Evolutionary conservation across 2,888 invertebrate species (phyloP).

Genomic region (Rotaria sp.): DNA sequence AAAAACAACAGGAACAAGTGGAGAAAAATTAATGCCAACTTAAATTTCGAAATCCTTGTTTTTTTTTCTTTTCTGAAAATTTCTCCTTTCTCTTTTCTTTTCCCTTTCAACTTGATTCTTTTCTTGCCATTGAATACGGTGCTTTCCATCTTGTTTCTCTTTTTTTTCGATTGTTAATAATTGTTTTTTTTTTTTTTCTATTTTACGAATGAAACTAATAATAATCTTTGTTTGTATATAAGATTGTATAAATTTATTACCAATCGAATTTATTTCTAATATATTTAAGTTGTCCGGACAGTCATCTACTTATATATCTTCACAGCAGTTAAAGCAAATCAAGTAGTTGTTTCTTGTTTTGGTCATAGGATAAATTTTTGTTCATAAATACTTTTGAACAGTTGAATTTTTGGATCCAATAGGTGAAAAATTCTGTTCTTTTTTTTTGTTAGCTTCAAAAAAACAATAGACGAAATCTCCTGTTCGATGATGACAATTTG

Average conservation of each 20-base stretch:
- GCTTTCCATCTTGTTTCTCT: slow-evolving; percentile 3
- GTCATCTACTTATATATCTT: too few species aligned
- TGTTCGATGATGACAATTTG: too few species aligned
- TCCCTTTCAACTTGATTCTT: background rate
- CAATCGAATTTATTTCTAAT: background rate
- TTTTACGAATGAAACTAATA: background rate
- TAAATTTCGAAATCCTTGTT: background rate
- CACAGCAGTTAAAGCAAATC: too few species aligned
- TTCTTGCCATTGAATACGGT: background rate
- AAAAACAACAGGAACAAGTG: background rate
- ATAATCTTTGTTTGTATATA: background rate
- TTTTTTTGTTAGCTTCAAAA: too few species aligned
- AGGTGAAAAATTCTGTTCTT: too few species aligned
- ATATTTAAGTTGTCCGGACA: too few species aligned
- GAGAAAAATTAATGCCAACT: background rate
- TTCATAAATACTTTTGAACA: too few species aligned
- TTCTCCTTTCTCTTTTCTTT: background rate
- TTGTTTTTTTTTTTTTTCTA: background rate
- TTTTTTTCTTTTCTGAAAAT: background rate
- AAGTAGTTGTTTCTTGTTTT: too few species aligned
- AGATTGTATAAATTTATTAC: too few species aligned
- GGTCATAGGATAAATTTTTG: too few species aligned
- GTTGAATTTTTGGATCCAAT: too few species aligned
- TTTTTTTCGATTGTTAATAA: background rate
- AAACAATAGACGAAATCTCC: too few species aligned